A percentile compares a stretch with the other conserved stretches of the same genome.
These are phyloP conservation scores for Sus scrofa DNA, from an alignment of 2,113 vertebrate species.

Conservation along the genomic window DNA sequence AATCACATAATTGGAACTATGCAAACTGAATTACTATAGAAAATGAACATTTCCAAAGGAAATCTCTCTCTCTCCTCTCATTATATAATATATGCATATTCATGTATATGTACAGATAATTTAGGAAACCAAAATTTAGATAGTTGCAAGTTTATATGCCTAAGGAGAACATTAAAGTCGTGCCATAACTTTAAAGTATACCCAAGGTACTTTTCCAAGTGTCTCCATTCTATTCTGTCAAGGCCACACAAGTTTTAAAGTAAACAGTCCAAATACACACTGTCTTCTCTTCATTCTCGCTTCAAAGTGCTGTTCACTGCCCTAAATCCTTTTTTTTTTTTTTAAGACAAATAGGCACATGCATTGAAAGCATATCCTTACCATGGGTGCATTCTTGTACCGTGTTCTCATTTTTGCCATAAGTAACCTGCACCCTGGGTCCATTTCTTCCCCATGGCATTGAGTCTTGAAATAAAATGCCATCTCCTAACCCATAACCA, in stretches of 20 bases:
- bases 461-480: too few relatives aligned
- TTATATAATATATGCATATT: background rate
- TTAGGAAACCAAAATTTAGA: background rate
- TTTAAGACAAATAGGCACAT: background rate
- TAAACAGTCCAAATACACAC: background rate
- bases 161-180: conserved; percentile 52
- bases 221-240: background rate
- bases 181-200: background rate
- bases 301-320: background rate
- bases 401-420: too few relatives aligned
- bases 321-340: background rate
- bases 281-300: background rate
- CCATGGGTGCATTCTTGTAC: rapidly evolving
- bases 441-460: background rate
- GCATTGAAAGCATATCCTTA: too few relatives aligned
- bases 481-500: background rate
- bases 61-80: conserved; percentile 30
- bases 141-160: background rate
- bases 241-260: background rate
- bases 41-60: conserved; percentile 47
- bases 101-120: background rate
- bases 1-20: background rate
- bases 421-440: rapidly evolving
- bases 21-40: conserved; percentile 28
- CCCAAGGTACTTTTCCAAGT: background rate